Percentiles rank a stretch among this genome's conserved stretches.
Conservation (phyloP, 2,113 vertebrate genomes). For the Capricornis sumatraensis region DNA sequence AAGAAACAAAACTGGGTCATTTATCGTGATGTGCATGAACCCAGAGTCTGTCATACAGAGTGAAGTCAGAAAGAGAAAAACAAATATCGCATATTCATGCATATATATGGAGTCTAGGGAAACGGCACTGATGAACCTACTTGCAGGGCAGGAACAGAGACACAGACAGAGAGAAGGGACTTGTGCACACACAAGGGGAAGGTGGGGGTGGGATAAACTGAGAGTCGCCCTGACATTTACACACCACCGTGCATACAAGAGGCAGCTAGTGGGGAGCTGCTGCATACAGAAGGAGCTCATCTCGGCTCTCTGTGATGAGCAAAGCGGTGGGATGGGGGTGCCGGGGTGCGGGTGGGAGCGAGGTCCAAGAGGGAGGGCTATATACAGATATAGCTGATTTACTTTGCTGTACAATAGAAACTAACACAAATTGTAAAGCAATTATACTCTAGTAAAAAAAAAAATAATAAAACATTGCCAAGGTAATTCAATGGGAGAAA, state of each 20-base stretch:
- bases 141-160: not conserved
- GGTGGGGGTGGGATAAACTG: not conserved
- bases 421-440: not conserved
- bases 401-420: not conserved
- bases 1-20: not conserved
- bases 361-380: not conserved
- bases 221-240: not conserved
- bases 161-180: fast-evolving
- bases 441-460: not conserved
- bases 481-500: not conserved
- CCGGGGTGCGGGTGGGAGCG: not conserved
- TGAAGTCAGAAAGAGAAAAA: not conserved
- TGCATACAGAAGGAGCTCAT: not conserved
- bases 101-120: not conserved
- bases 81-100: not conserved
- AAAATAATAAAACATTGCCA: not conserved
- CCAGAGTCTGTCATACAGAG: not conserved
- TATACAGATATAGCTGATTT: not conserved
- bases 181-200: not conserved
- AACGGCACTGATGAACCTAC: not conserved
- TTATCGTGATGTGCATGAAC: not conserved
- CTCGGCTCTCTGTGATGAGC: not conserved
- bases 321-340: not conserved
- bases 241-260: not conserved
- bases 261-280: not conserved